phyloP scores from a whole-genome alignment of 1,140 invertebrate species.

The Platyscapa corneri region DNA sequence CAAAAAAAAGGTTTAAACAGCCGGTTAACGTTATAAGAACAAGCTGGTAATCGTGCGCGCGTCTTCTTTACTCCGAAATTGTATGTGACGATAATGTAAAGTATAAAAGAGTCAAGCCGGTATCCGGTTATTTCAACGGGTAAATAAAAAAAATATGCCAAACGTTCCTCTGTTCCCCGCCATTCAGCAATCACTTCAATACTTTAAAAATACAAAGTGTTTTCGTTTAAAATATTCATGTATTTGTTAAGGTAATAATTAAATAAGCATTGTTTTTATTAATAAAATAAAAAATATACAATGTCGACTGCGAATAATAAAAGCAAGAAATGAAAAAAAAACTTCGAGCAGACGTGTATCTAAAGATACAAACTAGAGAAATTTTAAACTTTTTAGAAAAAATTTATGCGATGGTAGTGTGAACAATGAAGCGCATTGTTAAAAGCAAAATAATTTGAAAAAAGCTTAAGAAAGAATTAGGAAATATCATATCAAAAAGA shows the following conservation, averaged over 20 bases:
- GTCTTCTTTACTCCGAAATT: not conserved
- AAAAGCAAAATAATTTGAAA: not conserved
- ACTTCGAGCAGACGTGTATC: not conserved
- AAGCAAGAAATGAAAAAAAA: not conserved
- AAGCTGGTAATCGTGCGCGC: not conserved
- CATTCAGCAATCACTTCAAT: not conserved
- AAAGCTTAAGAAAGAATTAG: not conserved
- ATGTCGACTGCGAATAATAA: not conserved
- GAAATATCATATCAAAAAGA: too few relatives aligned
- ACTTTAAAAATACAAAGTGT: not conserved
- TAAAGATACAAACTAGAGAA: not conserved
- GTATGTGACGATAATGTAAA: not conserved
- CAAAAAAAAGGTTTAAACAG: not conserved
- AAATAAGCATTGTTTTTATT: not conserved
- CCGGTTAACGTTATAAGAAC: not conserved
- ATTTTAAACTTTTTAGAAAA: not conserved
- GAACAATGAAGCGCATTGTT: not conserved
- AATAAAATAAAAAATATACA: not conserved
- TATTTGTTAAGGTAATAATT: not conserved
- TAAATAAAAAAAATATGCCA: conserved; percentile 13
- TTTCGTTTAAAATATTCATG: not conserved
- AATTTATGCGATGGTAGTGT: not conserved
- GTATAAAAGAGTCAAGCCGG: not conserved
- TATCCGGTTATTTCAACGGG: not conserved
- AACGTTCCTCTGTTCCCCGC: not conserved